Evolutionary conservation across 2,888 invertebrate genomes (phyloP), one percentile per base, ranked within the genome.

Genomic region (Eupithecia subumbrata): DNA sequence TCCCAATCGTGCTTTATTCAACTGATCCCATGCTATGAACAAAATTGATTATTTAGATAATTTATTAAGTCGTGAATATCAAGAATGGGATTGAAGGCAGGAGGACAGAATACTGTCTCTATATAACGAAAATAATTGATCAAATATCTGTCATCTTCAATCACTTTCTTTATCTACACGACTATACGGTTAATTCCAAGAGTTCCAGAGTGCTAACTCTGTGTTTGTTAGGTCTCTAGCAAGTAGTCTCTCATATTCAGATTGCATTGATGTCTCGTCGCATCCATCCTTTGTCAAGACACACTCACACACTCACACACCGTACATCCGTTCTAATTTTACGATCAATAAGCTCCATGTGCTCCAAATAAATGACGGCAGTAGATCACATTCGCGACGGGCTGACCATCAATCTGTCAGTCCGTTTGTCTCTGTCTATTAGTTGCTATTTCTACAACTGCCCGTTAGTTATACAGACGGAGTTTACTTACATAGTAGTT

Each of bases 391-490:
- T 73, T 52, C 71, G 79, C 79, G 77, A 75, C 80, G 78, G 76
- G 76, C 78, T 74, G 78, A 77, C 75, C 84, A 85, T 86, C 86
- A 84, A 85, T 83, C 81, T 75, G 79, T 76, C 73, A 64, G 80
- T 82, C 72, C 60, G 82, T 84, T 80, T 81, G 82, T 86, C 84
- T 78, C 81, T 83, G 84, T 84, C 81, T 81, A 80, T 81, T 79
- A 80, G 79, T 76, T 66, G 78, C 79, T 80, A 78, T 81, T 79
- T 77, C 81, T 78, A 76, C 45, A 30, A 64, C 72, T 43, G n/a
- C 43, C 66, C 76, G 63, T 63, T 76, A 71, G 56, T 40, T 2
- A 34, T 34, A 11, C 18, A 34, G 18, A 64, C 22, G n/a, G 52
- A 56, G 22, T 22, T 3, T 60, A 14, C 60, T 7, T 37, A 37